These are phyloP conservation scores for Helicorthomorpha holstii DNA, from an alignment of 1,140 invertebrate genomes.

Conservation along the genomic window DNA sequence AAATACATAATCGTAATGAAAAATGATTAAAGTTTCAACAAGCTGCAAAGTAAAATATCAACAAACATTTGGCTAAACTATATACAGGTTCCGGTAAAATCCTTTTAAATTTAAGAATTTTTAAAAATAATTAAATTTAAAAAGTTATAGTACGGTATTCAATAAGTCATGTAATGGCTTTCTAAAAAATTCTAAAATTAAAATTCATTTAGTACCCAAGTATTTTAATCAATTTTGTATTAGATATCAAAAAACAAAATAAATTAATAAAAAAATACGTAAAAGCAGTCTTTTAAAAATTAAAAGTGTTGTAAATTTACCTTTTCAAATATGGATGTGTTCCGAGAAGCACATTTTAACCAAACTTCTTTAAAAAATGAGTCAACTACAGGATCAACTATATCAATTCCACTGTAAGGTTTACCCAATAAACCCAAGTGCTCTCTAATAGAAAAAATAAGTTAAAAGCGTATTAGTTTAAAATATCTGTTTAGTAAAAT, in stretches of 20 bases:
- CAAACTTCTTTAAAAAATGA: conserved; percentile 66
- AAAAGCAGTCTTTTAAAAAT: too few species aligned
- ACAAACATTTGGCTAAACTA: too few species aligned
- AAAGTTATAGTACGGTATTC: too few species aligned
- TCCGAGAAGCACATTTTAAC: conserved; percentile 52
- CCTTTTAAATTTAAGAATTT: too few species aligned
- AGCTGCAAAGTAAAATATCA: too few species aligned
- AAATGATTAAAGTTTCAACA: background rate
- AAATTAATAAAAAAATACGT: too few species aligned
- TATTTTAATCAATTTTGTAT: too few species aligned
- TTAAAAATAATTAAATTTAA: too few species aligned
- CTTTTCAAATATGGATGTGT: conserved; percentile 75
- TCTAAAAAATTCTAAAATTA: background rate
- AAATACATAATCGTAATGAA: too few species aligned
- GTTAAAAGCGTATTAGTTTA: background rate
- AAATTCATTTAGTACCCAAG: too few species aligned
- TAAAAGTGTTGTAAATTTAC: conserved; percentile 27
- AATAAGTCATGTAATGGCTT: background rate
- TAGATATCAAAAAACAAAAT: too few species aligned
- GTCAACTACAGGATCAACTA: conserved; percentile 54
- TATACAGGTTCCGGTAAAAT: too few species aligned
- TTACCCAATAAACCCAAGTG: conserved; percentile 49
- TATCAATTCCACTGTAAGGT: conserved; percentile 31
- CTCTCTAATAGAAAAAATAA: conserved; percentile 36
- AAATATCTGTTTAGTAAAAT: conserved; percentile 6